phyloP scores from a whole-genome alignment of 2,113 vertebrate genomes.

The Aleadryas rufinucha region DNA sequence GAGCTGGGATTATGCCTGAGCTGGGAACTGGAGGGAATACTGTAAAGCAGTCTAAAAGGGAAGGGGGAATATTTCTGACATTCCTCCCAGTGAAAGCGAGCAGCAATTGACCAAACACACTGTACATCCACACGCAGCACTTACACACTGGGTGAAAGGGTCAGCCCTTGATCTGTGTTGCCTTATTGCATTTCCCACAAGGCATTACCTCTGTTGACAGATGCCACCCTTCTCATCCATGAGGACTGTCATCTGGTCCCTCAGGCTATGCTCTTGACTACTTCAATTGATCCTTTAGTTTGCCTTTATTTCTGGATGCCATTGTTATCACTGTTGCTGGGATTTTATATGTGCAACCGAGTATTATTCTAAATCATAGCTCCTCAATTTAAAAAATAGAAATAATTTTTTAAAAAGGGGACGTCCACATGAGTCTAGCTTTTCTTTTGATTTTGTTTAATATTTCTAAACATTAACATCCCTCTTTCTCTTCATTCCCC shows the following conservation, averaged over 20 bases:
- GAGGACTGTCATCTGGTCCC: slow-evolving; percentile 28
- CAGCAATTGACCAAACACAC: slow-evolving; percentile 47
- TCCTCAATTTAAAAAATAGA: neutral
- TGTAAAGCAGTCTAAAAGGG: neutral
- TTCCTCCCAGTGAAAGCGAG: slow-evolving; percentile 27
- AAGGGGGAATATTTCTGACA: slow-evolving; percentile 36
- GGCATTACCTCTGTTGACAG: slow-evolving; percentile 34
- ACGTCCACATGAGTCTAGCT: neutral
- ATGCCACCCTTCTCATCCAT: neutral
- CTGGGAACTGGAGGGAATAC: slow-evolving; percentile 43
- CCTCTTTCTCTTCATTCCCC: neutral
- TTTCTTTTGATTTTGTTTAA: neutral
- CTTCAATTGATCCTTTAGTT: slow-evolving; percentile 28
- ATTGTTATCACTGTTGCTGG: neutral
- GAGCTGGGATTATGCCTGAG: neutral
- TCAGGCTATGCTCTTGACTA: neutral
- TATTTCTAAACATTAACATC: neutral
- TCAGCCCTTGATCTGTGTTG: neutral
- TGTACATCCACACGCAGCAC: neutral
- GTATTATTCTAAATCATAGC: neutral
- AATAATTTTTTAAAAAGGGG: neutral
- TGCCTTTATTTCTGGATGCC: slow-evolving; percentile 34
- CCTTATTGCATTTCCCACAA: slow-evolving; percentile 4
- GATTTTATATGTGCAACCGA: neutral
- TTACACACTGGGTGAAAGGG: slow-evolving; percentile 27